Evolutionary conservation across 1,140 invertebrate genomes (phyloP).

Genomic region (Atopsyche davidsoni): DNA sequence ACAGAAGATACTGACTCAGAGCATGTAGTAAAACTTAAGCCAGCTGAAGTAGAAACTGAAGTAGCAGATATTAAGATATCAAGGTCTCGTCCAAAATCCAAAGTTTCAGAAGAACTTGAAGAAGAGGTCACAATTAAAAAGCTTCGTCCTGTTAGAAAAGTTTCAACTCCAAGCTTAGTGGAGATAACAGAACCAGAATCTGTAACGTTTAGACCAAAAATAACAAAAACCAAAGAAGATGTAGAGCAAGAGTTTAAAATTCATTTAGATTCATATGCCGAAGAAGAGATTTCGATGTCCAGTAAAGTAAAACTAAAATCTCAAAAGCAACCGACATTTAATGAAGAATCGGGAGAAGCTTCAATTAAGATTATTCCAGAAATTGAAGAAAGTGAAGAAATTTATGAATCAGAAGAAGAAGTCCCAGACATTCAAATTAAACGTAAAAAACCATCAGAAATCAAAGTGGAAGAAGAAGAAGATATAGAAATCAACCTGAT

Average conservation of each 20-base stretch:
- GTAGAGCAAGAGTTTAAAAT: slow-evolving; percentile 83
- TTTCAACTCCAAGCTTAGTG: slow-evolving; percentile 54
- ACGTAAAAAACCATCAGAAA: background rate
- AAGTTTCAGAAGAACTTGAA: slow-evolving; percentile 59
- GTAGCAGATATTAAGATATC: slow-evolving; percentile 18
- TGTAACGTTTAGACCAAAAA: slow-evolving; percentile 67
- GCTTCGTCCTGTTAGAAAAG: slow-evolving; percentile 57
- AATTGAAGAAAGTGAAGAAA: slow-evolving; percentile 56
- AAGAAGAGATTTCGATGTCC: slow-evolving; percentile 79
- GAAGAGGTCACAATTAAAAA: slow-evolving; percentile 70
- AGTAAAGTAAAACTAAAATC: slow-evolving; percentile 75
- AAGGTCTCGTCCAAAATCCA: slow-evolving; percentile 35
- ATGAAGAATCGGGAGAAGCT: slow-evolving; percentile 65
- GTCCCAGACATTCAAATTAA: slow-evolving; percentile 31
- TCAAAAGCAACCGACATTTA: slow-evolving; percentile 59
- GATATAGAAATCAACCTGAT: slow-evolving; percentile 16
- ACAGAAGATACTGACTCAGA: slow-evolving; percentile 23
- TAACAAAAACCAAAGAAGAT: slow-evolving; percentile 69
- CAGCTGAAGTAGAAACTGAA: slow-evolving; percentile 36
- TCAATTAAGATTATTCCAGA: slow-evolving; percentile 66
- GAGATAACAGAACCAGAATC: slow-evolving; percentile 67
- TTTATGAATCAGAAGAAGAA: slow-evolving; percentile 56
- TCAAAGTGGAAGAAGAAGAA: slow-evolving; percentile 41
- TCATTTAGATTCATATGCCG: slow-evolving; percentile 72
- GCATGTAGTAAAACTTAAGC: slow-evolving; percentile 15